Evolutionary conservation across 2,888 invertebrate genomes (phyloP), one percentile per base, ranked within the genome.

Genomic region (Spodoptera exigua): DNA sequence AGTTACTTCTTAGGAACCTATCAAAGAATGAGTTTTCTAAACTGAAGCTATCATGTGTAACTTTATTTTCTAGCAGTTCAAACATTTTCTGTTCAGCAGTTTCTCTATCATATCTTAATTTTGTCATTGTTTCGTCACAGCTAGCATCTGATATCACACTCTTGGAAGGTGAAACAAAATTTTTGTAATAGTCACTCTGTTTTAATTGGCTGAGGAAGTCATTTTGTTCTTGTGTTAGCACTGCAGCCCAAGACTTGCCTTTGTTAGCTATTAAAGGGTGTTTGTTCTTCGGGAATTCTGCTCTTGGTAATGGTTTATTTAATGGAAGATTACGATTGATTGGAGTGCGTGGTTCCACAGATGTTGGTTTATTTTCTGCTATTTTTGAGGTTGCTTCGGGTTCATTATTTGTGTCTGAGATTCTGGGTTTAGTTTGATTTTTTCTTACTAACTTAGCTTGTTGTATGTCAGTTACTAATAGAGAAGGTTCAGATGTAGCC

Each of bases 1-100:
- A 70, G 51, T 86, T 82, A 58, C 69, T 88, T 66, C 84, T 89
- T 57, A 96, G 79, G 65, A 96, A 94, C 14, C 93, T 93, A 52
- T 92, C 88, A 18, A 96, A 95, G 46, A 96, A 95, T 46, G 96
- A 96, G 37, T 96, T 96, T 48, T 96, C 95, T 64, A 96, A 95
- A 81, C 95, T 96, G 74, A 97, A 97, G 81, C 96, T 97, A 17
- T 96, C 96, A 82, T 95, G 94, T 45, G 95, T 93, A 4, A 96
- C 96, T 85, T 96, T 96, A 77, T 96, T 95, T 88, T 98, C 98
- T 35, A 98, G 88, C 5, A 96, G 84, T 81, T 98, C 97, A 89
- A 98, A 98, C 80, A 97, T 95, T 62, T 95, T 95, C 66, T 97
- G 94, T 80, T 97, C 97, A 34, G 95, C 96, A 1, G 88, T 74